Base-by-base conservation (phyloP, 2,113 vertebrate genomes). In the Scortum barcoo region DNA sequence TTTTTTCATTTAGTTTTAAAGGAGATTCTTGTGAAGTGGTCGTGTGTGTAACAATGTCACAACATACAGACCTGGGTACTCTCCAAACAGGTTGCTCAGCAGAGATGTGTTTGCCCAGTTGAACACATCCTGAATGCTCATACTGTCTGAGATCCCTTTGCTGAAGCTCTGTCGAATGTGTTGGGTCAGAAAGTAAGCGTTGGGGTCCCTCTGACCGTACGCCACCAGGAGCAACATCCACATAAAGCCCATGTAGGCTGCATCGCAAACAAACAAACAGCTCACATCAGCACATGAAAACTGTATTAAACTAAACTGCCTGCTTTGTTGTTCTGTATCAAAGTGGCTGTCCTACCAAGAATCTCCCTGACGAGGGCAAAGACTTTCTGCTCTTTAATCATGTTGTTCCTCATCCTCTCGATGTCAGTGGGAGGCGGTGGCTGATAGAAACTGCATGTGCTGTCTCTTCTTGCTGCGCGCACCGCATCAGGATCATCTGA, bases 181-280 rank as follows among this genome's bases (percentile, higher is more conserved):
- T 40, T 96, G 96, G 69, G 96, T 96, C 82, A 99, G 92, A 84
- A 97, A 97, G 88, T 96, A 99, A 73, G 96, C 96, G 0, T 95
- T 97, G 50, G 97, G 97, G 75, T 99, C 97, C 88, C 97, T 95
- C 85, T 99, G 97, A 38, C 97, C 96, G 0, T 99, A 99, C 36
- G 97, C 97, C 76, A 97, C 96, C 78, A 99, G 85, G 60, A 99
- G 94, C 70, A 98, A 89, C 97, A 98, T 96, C 97, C 97, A 99
- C 91, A 99, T 93, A 91, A 98, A 99, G 10, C 97, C 97, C 40
- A 96, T 33, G 60, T 98, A 97, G 1, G 93, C 98, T 99, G 93
- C 53, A 93, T 90, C 58, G 81, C 33, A 94, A 86, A 86, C 72
- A 94, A 86, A 86, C 72, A 88, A 10, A 80, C 7, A 66, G 19